A percentile compares a stretch with the other conserved stretches of the same genome.
Evolutionary conservation across 2,888 invertebrate species (phyloP).

Genomic region (Tachystola acroxantha): DNA sequence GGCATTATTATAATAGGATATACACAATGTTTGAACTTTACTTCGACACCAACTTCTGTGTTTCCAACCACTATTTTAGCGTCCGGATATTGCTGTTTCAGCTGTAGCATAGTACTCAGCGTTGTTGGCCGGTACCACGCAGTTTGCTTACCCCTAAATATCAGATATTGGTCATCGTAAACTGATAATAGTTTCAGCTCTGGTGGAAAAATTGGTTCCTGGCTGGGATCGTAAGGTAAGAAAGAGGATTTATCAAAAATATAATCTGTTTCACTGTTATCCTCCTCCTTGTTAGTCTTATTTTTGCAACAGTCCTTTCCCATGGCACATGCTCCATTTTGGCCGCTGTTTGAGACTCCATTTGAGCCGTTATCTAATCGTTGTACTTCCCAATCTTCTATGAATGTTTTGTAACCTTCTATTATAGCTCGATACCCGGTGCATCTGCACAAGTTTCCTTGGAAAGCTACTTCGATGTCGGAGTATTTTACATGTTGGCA

Average conservation of each 20-base stretch:
- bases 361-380: conserved; percentile 35
- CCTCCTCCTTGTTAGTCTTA: conserved; percentile 37
- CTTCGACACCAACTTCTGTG: conserved; percentile 90
- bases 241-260: conserved; percentile 81
- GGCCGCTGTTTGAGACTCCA: conserved; percentile 19
- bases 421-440: conserved; percentile 93
- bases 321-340: conserved; percentile 67
- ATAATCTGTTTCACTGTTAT: conserved; percentile 66
- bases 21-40: conserved; percentile 87
- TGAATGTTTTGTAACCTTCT: conserved; percentile 88
- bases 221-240: conserved; percentile 83
- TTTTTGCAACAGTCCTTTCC: conserved; percentile 83
- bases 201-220: conserved; percentile 92
- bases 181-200: conserved; percentile 81
- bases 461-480: conserved; percentile 86
- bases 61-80: conserved; percentile 90
- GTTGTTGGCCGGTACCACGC: conserved; percentile 85
- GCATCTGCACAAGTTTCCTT: conserved; percentile 88
- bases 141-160: conserved; percentile 70
- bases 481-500: conserved; percentile 60
- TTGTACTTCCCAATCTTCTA: conserved; percentile 82
- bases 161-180: conserved; percentile 76
- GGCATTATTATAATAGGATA: conserved; percentile 91
- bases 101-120: conserved; percentile 76
- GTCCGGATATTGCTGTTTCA: conserved; percentile 82